These are phyloP conservation scores for Neotragus moschatus DNA, from an alignment of 2,113 vertebrate species.

Conservation along the genomic window DNA sequence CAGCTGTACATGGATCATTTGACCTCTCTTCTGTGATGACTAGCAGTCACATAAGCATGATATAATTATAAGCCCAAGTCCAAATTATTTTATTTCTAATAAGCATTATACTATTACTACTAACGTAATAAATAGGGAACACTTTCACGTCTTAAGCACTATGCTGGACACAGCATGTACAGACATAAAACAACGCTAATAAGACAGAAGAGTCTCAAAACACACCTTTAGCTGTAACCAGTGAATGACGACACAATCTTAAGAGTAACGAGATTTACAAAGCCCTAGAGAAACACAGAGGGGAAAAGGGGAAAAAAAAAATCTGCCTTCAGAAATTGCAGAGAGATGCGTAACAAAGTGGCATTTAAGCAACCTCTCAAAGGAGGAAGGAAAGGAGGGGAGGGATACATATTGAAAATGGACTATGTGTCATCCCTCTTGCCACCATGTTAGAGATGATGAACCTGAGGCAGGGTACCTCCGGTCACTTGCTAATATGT, in stretches of 20 bases:
- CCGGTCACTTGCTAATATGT: neutral
- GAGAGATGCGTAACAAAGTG: neutral
- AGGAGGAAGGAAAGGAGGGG: neutral
- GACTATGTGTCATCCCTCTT: neutral
- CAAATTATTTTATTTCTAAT: neutral
- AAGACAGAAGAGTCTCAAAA: neutral
- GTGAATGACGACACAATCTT: neutral
- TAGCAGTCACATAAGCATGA: neutral
- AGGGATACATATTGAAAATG: too few relatives aligned
- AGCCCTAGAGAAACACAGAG: neutral
- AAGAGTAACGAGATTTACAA: neutral
- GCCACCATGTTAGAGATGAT: neutral
- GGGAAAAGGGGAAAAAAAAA: too few relatives aligned
- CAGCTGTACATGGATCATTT: neutral
- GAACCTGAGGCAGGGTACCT: neutral
- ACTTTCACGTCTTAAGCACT: neutral
- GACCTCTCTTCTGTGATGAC: neutral
- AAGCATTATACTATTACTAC: neutral
- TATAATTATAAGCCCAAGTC: neutral
- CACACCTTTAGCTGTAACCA: neutral
- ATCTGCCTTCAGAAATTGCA: neutral
- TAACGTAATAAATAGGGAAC: neutral
- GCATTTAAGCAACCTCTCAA: neutral
- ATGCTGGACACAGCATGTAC: neutral
- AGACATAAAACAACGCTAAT: neutral